A percentile compares a stretch with the other conserved stretches of the same genome.
phyloP scores from a whole-genome alignment of 2,113 vertebrate species.

The Butastur rufipennis region DNA sequence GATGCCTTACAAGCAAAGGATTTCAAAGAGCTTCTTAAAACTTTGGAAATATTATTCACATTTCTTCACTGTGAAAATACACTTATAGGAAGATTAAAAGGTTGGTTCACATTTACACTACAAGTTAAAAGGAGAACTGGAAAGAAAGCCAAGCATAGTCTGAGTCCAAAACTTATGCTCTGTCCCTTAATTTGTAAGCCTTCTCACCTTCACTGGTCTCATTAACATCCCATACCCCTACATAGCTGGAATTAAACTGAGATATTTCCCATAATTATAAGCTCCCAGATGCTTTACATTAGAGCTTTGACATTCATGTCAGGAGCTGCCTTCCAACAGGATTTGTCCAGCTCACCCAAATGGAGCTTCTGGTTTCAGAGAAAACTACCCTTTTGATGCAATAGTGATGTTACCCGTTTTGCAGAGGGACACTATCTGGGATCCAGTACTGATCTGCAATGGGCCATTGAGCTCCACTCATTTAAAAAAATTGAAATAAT shows the following conservation, averaged over 20 bases:
- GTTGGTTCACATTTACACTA: neutral
- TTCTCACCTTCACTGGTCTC: neutral
- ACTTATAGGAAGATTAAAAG: neutral
- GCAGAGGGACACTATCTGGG: neutral
- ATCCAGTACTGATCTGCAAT: neutral
- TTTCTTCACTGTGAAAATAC: neutral
- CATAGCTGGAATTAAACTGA: neutral
- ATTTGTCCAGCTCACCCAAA: neutral
- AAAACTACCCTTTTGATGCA: neutral
- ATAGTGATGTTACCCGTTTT: accelerated
- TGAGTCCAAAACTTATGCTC: neutral
- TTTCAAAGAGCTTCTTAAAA: neutral
- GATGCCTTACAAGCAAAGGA: neutral
- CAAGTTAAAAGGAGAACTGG: neutral
- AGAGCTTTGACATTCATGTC: neutral
- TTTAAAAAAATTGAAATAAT: neutral
- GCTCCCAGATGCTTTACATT: neutral
- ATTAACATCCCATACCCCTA: neutral
- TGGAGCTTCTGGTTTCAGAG: neutral
- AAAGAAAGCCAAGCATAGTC: neutral
- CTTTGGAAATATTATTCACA: neutral
- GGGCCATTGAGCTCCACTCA: neutral
- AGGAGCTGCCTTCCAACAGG: neutral
- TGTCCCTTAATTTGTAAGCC: neutral
- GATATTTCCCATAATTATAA: neutral